These are phyloP conservation scores for Automeris io DNA, from an alignment of 2,888 invertebrate species.

Conservation along the genomic window DNA sequence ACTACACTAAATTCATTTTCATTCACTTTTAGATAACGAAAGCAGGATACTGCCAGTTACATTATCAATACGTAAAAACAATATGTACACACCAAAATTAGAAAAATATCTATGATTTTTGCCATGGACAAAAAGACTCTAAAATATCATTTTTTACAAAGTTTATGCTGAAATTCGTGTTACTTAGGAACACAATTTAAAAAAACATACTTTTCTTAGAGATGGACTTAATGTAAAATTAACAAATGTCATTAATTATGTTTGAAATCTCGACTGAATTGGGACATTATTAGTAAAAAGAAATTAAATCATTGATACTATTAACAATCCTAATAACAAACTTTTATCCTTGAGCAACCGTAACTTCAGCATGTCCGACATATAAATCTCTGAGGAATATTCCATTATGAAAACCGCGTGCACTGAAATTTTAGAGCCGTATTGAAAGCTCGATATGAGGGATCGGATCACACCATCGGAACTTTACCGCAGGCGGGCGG, in stretches of 20 bases:
- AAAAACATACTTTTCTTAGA: background rate
- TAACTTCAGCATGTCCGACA: background rate
- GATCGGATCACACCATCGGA: slow-evolving; percentile 70
- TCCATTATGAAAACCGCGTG: too few relatives aligned
- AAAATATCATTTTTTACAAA: slow-evolving; percentile 18
- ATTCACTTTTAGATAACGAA: slow-evolving; percentile 30
- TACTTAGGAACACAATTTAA: background rate
- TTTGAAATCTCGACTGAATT: too few relatives aligned
- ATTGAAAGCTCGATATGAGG: slow-evolving; percentile 14
- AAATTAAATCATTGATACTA: too few relatives aligned
- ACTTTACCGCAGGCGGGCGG: slow-evolving; percentile 71
- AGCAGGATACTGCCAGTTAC: slow-evolving; percentile 31
- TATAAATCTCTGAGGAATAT: background rate
- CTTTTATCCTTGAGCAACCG: background rate
- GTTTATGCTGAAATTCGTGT: background rate
- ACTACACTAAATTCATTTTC: slow-evolving; percentile 22
- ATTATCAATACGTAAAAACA: slow-evolving; percentile 23
- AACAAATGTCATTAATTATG: too few relatives aligned
- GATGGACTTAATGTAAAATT: too few relatives aligned
- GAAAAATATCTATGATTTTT: slow-evolving; percentile 28
- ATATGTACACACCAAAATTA: slow-evolving; percentile 8
- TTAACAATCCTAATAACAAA: too few relatives aligned
- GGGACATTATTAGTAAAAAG: too few relatives aligned
- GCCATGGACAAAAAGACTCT: slow-evolving; percentile 33
- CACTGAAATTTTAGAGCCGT: slow-evolving; percentile 25